Conservation (phyloP, 2,797 vertebrate genomes). For the Australoheros facetus region DNA sequence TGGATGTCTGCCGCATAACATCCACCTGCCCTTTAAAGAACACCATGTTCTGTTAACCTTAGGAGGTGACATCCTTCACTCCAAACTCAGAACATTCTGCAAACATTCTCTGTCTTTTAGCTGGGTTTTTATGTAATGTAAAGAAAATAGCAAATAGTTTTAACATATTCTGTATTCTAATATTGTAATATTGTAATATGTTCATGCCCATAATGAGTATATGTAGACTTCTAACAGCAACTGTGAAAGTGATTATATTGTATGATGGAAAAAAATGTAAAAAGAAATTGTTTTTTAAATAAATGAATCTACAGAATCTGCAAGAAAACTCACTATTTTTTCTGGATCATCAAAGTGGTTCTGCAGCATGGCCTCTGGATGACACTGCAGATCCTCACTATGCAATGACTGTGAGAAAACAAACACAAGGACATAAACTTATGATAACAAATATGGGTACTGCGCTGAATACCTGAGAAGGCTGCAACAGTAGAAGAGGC, state of each 20-base stretch:
- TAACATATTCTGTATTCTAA: neutral
- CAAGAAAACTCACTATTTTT: neutral
- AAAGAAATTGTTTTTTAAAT: too few relatives aligned
- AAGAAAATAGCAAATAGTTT: neutral
- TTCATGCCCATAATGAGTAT: neutral
- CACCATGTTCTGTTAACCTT: neutral
- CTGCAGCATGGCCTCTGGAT: slow-evolving; percentile 29
- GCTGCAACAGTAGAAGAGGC: slow-evolving; percentile 20
- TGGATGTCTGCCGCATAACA: neutral
- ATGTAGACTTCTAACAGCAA: neutral
- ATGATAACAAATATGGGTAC: slow-evolving; percentile 17
- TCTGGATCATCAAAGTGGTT: slow-evolving; percentile 11
- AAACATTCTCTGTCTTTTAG: neutral
- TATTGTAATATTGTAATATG: neutral
- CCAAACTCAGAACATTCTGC: neutral
- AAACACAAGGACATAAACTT: slow-evolving; percentile 39
- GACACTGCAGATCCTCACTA: slow-evolving; percentile 37
- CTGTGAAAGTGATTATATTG: neutral
- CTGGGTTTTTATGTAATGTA: neutral
- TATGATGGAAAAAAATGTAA: neutral
- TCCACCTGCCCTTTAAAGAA: neutral
- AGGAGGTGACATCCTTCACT: neutral
- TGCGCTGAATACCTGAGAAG: slow-evolving; percentile 1
- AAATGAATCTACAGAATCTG: neutral
- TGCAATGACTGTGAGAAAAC: slow-evolving; percentile 5